These are phyloP conservation scores for Cydia pomonella DNA, from an alignment of 1,140 invertebrate species.

Conservation along the genomic window DNA sequence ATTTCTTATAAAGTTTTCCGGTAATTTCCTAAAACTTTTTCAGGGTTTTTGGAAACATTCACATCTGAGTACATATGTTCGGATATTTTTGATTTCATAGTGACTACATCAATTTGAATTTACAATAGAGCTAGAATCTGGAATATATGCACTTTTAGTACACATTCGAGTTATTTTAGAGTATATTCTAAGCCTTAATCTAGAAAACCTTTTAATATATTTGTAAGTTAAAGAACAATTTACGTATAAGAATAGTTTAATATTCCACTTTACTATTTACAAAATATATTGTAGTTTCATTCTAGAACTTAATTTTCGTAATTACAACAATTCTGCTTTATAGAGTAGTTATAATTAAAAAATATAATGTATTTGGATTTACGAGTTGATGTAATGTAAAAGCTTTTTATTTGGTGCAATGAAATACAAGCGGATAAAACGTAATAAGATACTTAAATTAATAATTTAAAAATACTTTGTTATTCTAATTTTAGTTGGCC, in stretches of 20 bases:
- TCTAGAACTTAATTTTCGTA: background rate
- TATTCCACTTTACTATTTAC: constrained; percentile 21
- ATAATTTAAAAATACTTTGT: too few species aligned
- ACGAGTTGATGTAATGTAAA: background rate
- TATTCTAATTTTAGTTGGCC: too few species aligned
- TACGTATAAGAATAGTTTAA: constrained; percentile 2
- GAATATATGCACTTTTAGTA: background rate
- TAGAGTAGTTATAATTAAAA: constrained; percentile 8
- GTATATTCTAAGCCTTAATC: background rate
- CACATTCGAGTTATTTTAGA: background rate
- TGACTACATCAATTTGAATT: too few species aligned
- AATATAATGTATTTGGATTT: background rate
- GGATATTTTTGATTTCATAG: too few species aligned
- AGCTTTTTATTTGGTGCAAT: background rate
- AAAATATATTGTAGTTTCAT: background rate
- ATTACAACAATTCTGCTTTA: background rate
- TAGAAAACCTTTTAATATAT: background rate
- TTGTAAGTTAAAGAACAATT: constrained; percentile 9
- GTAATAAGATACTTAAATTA: background rate
- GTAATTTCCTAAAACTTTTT: too few species aligned
- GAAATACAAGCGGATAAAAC: background rate
- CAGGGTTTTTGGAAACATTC: background rate
- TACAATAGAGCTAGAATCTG: background rate
- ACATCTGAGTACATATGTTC: background rate
- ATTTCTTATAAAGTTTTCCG: too few species aligned